Base-by-base conservation (phyloP, 2,888 invertebrate species). In the Idaea straminata region DNA sequence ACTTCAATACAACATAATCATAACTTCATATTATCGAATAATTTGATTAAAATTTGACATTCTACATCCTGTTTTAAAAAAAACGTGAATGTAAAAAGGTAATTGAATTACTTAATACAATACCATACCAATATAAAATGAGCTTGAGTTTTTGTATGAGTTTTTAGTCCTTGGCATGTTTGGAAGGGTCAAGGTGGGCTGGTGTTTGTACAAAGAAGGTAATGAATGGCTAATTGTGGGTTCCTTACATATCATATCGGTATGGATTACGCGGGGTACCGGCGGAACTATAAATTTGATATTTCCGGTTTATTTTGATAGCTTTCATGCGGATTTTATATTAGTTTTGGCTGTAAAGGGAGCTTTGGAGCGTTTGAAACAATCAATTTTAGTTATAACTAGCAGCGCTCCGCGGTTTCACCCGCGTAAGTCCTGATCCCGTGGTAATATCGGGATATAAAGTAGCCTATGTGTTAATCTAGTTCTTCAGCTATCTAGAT, bases 21-120 rank as follows among this genome's bases (percentile, higher is more conserved):
- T 89, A 89, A 88, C 80, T 77, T 65, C 16, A 76, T 66, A 73
- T 85, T 89, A 78, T 83, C 69, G 69, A 81, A 73, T 89, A 89
- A 90, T 90, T 90, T 89, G 87, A 90, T 90, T 90, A 90, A 89
- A 86, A 84, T 86, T 87, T 90, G 89, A 90, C 89, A 74, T 81
- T 83, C 25, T 86, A 74, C 84, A 86, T 90, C 89, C 89, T 87
- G 88, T 83, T 69, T 67, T 66, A 73, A 80, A 75, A 77, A 79
- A 75, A 80, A 83, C 81, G 79, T 25, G 15, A 25, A 74, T 74
- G 78, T 87, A 82, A 79, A 79, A 81, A 72, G 84, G 85, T 85
- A 88, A 87, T 88, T 86, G 82, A 88, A 88, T 88, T 88, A 87
- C 80, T 78, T 72, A 71, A 69, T 77, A 77, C 73, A 77, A 77